Conservation (phyloP, 2,888 invertebrate species). For the Microchrysa polita region DNA sequence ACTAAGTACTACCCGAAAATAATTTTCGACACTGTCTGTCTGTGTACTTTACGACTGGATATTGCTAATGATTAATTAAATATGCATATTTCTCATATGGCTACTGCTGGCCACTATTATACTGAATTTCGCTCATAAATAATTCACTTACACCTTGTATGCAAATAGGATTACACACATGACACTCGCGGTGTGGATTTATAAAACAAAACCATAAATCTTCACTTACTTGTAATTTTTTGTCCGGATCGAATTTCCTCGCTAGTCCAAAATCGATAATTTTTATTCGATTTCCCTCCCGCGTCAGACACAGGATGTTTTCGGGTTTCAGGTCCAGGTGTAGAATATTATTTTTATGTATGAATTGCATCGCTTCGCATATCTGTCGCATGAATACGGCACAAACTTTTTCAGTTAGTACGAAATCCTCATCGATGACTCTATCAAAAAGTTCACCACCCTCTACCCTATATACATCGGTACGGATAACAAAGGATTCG, state of each 20-base stretch:
- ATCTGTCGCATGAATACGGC: constrained; percentile 97
- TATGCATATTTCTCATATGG: too few species aligned
- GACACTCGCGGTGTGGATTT: neutral
- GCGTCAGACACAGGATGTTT: constrained; percentile 95
- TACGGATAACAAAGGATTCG: neutral
- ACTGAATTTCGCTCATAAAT: neutral
- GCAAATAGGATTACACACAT: neutral
- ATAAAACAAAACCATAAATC: neutral
- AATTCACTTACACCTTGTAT: neutral
- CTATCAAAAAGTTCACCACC: constrained; percentile 99
- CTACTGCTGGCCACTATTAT: too few species aligned
- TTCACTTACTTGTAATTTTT: constrained; percentile 76
- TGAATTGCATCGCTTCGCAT: constrained; percentile 97
- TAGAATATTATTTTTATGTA: constrained; percentile 93
- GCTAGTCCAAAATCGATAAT: constrained; percentile 99
- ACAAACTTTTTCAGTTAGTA: constrained; percentile 95
- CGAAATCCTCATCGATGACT: constrained; percentile 97
- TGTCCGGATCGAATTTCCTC: constrained; percentile 88
- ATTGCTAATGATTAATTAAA: too few species aligned
- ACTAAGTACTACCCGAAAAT: too few species aligned
- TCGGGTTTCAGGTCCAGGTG: constrained; percentile 99
- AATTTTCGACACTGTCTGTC: too few species aligned
- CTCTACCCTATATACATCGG: constrained; percentile 82
- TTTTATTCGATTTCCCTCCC: constrained; percentile 97
- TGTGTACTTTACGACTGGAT: too few species aligned